These are phyloP conservation scores for Elanus axillaris DNA, from an alignment of 2,113 vertebrate species.

Conservation along the genomic window DNA sequence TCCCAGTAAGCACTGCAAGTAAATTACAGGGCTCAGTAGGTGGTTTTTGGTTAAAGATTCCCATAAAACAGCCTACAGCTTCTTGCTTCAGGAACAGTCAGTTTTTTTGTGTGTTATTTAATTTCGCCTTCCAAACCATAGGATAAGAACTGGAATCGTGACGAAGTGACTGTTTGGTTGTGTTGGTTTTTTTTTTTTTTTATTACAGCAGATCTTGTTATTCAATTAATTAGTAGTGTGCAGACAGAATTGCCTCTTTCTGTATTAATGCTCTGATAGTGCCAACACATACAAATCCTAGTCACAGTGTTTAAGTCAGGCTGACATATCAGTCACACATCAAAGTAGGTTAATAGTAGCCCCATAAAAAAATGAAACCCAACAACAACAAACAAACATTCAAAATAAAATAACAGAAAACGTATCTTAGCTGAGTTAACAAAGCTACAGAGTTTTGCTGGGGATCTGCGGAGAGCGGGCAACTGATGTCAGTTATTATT, in stretches of 20 bases:
- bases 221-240: not conserved
- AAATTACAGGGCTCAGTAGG: slow-evolving; percentile 31
- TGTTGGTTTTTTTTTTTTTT: not conserved
- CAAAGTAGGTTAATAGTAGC: not conserved
- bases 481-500: not conserved
- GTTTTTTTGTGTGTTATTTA: not conserved
- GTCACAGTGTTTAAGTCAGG: not conserved
- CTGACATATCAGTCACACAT: not conserved
- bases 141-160: not conserved
- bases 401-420: not conserved
- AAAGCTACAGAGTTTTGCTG: not conserved
- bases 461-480: not conserved
- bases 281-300: not conserved
- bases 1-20: not conserved
- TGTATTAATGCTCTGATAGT: not conserved
- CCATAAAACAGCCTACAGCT: slow-evolving; percentile 26
- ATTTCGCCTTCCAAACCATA: not conserved
- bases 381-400: not conserved
- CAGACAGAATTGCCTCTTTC: not conserved
- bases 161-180: not conserved
- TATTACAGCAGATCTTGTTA: not conserved
- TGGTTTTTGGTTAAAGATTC: slow-evolving; percentile 47
- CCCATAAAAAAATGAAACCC: not conserved
- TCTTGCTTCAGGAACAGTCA: not conserved
- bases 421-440: not conserved